phyloP scores from a whole-genome alignment of 1,140 invertebrate genomes.

The Latrodectus geometricus region DNA sequence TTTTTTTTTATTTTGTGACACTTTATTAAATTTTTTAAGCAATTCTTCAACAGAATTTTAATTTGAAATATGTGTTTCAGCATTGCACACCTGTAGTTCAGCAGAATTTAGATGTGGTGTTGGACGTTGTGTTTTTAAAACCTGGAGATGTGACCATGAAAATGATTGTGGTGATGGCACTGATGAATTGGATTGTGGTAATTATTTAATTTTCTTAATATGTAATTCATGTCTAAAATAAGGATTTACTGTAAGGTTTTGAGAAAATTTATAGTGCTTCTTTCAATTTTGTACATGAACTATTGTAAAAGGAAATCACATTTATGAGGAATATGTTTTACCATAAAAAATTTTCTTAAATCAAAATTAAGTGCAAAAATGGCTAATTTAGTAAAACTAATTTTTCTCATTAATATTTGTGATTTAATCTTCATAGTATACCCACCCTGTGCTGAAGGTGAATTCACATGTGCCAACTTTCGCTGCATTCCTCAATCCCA shows the following conservation, averaged over 20 bases:
- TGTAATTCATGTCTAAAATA: neutral
- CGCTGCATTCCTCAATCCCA: slow-evolving; percentile 87
- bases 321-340: no score
- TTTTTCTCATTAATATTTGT: no score
- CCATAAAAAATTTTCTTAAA: no score
- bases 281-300: no score
- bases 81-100: slow-evolving; percentile 90
- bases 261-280: no score
- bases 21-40: neutral
- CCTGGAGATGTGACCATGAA: slow-evolving; percentile 94
- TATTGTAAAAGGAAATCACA: no score
- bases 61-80: slow-evolving; percentile 68
- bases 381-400: no score
- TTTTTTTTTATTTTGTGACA: neutral
- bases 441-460: slow-evolving; percentile 87
- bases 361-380: no score
- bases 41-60: neutral
- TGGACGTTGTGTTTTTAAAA: slow-evolving; percentile 93
- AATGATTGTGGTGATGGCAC: slow-evolving; percentile 94
- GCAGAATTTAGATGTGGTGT: slow-evolving; percentile 95
- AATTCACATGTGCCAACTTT: slow-evolving; percentile 93
- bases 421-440: slow-evolving; percentile 72
- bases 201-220: slow-evolving; percentile 58
- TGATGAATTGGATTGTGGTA: slow-evolving; percentile 88
- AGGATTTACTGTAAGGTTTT: neutral